These are phyloP conservation scores for Solenopsis fugax DNA, from an alignment of 1,140 invertebrate species.

Conservation along the genomic window DNA sequence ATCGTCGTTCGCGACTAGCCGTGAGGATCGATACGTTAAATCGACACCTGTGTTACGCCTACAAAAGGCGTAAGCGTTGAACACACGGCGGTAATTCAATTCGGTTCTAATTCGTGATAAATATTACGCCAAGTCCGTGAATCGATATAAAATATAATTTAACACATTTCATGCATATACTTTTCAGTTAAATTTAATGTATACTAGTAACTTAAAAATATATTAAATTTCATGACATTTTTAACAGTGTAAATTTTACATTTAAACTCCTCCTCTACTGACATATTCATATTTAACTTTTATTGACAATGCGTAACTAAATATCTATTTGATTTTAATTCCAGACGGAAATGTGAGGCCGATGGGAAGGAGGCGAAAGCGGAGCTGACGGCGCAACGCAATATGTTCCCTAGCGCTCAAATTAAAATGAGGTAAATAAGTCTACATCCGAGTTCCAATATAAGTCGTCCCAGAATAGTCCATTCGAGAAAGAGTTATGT, in stretches of 20 bases:
- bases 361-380: slow-evolving; percentile 89
- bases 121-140: neutral
- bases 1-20: slow-evolving; percentile 43
- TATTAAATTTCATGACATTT: no score
- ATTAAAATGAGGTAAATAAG: slow-evolving; percentile 89
- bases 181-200: no score
- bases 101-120: neutral
- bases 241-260: neutral
- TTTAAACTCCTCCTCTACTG: neutral
- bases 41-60: slow-evolving; percentile 50
- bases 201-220: no score
- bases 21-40: slow-evolving; percentile 72
- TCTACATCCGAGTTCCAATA: slow-evolving; percentile 32
- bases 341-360: slow-evolving; percentile 88
- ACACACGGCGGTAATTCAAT: neutral
- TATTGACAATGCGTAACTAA: neutral
- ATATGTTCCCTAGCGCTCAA: slow-evolving; percentile 89
- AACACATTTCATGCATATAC: no score
- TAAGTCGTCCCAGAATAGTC: slow-evolving; percentile 11
- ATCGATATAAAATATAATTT: neutral
- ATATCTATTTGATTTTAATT: slow-evolving; percentile 75
- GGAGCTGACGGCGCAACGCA: slow-evolving; percentile 87
- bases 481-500: slow-evolving; percentile 30
- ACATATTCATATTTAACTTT: neutral
- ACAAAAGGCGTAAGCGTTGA: slow-evolving; percentile 53